Evolutionary conservation across 1,140 invertebrate genomes (phyloP).

Genomic region (Hylaeus volcanicus): DNA sequence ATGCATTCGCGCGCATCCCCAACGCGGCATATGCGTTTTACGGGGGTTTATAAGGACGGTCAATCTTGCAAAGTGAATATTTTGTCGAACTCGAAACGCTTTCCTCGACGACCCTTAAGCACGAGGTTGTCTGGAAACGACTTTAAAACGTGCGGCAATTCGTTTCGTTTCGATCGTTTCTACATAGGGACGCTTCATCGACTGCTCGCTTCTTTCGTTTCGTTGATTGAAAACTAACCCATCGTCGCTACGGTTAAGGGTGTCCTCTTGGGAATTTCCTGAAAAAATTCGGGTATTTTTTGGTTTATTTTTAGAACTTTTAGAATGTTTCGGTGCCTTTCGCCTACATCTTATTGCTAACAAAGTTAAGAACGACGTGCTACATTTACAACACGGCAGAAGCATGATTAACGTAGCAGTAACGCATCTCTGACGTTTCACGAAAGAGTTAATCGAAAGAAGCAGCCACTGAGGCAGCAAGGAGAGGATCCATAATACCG

Average conservation of each 20-base stretch:
- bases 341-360: too few species aligned
- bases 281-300: too few species aligned
- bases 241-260: too few species aligned
- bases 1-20: background rate
- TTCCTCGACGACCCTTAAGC: background rate
- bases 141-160: slow-evolving; percentile 8
- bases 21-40: slow-evolving; percentile 43
- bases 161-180: slow-evolving; percentile 6
- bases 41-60: slow-evolving; percentile 32
- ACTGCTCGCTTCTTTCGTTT: background rate
- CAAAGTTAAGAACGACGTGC: too few species aligned
- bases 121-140: background rate
- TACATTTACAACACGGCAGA: too few species aligned
- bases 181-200: too few species aligned
- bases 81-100: background rate
- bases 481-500: slow-evolving; percentile 29
- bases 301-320: too few species aligned
- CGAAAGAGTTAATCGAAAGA: slow-evolving; percentile 41
- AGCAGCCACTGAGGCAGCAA: background rate
- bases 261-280: too few species aligned
- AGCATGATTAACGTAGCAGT: too few species aligned
- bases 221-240: background rate
- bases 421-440: background rate
- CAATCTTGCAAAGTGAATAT: slow-evolving; percentile 58
- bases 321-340: too few species aligned